A percentile compares a stretch with the other conserved stretches of the same genome.
phyloP scores from a whole-genome alignment of 2,888 invertebrate species.

The Empis stercorea region DNA sequence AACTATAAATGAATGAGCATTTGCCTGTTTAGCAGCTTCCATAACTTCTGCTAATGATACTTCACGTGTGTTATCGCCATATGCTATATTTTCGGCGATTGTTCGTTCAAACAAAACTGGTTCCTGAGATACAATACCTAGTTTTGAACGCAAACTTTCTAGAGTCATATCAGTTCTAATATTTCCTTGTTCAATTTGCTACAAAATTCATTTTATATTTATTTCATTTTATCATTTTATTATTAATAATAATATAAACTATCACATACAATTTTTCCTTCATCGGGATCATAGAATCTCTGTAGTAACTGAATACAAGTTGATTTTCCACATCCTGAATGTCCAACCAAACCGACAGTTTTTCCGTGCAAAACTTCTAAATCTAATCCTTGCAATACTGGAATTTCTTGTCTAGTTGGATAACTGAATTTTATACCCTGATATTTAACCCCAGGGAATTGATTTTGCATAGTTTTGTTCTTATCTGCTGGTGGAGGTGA shows the following conservation, averaged over 20 bases:
- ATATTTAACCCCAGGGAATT: conserved; percentile 37
- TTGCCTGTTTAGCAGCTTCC: conserved; percentile 65
- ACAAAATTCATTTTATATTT: conserved; percentile 4
- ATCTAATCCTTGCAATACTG: conserved; percentile 56
- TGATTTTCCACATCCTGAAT: conserved; percentile 69
- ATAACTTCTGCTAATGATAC: conserved; percentile 59
- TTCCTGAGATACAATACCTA: conserved; percentile 85
- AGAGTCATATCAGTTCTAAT: conserved; percentile 43
- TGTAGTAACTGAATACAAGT: conserved; percentile 67
- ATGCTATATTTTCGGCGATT: conserved; percentile 81
- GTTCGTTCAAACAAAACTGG: conserved; percentile 78
- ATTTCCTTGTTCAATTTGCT: conserved; percentile 39
- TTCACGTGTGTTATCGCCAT: conserved; percentile 61
- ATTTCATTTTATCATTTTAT: neutral
- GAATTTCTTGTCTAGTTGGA: conserved; percentile 60
- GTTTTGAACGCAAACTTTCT: conserved; percentile 52
- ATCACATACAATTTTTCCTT: conserved; percentile 43
- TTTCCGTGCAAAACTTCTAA: conserved; percentile 53
- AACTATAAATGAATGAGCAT: conserved; percentile 74
- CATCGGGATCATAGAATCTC: conserved; percentile 63
- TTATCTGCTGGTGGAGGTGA: conserved; percentile 30
- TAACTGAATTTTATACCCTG: conserved; percentile 61
- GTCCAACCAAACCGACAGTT: conserved; percentile 60
- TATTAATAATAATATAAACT: conserved; percentile 18
- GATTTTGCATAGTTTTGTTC: conserved; percentile 16